phyloP scores from a whole-genome alignment of 2,888 invertebrate genomes.

The Drosophila paramelanica region DNA sequence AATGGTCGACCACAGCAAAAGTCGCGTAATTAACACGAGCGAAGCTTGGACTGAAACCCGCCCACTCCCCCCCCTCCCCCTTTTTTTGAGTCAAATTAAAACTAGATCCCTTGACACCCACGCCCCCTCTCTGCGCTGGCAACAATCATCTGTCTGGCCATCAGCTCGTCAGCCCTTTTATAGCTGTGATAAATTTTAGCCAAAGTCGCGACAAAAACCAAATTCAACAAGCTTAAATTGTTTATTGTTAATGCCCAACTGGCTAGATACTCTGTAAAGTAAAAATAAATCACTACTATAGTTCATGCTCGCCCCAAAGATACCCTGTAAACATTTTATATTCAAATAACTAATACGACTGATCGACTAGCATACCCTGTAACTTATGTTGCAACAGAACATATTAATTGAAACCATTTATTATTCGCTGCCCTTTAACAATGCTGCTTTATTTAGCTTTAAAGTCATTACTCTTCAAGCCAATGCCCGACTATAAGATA shows the following conservation, averaged over 20 bases:
- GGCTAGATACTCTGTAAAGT: not conserved
- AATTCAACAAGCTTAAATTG: not conserved
- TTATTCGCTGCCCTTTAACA: too few relatives aligned
- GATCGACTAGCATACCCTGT: constrained; percentile 1
- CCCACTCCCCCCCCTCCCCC: not conserved
- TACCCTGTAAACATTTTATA: not conserved
- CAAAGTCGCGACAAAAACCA: constrained; percentile 17
- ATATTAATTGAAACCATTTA: too few relatives aligned
- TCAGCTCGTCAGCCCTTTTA: constrained; percentile 30
- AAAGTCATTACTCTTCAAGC: too few relatives aligned
- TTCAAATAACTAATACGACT: not conserved
- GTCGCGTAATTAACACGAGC: constrained; percentile 77
- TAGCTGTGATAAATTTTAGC: constrained; percentile 53
- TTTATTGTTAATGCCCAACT: constrained; percentile 1
- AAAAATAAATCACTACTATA: too few relatives aligned
- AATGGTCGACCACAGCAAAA: constrained; percentile 77
- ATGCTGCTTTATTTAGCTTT: too few relatives aligned
- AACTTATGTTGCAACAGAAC: too few relatives aligned
- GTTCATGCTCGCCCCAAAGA: not conserved
- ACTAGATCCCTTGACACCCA: constrained; percentile 2
- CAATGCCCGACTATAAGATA: not conserved
- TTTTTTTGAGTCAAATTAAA: constrained; percentile 22
- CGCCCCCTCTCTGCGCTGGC: not conserved
- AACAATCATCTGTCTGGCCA: constrained; percentile 3
- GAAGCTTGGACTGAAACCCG: constrained; percentile 11